phyloP scores from a whole-genome alignment of 2,888 invertebrate species.

The Hypomecis atomaria region DNA sequence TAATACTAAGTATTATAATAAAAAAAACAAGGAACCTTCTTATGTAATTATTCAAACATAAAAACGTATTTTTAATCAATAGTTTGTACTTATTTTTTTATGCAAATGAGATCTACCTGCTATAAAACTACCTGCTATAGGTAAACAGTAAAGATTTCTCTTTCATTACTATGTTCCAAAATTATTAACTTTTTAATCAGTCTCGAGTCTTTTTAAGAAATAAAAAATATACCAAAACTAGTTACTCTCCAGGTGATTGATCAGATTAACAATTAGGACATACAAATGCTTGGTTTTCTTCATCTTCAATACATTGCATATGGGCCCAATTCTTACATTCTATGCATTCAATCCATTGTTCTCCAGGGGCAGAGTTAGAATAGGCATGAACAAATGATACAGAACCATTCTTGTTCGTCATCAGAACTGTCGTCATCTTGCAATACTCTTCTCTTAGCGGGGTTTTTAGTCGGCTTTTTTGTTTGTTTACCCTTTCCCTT shows the following conservation, averaged over 20 bases:
- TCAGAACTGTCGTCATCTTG: constrained; percentile 1
- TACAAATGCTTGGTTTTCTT: not conserved
- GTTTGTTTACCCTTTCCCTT: not conserved
- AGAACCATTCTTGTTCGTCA: constrained; percentile 16
- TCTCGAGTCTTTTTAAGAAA: constrained; percentile 6
- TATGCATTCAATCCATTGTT: constrained; percentile 39
- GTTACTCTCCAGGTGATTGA: constrained; percentile 20
- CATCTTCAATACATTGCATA: constrained; percentile 16
- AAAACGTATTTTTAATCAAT: too few species aligned
- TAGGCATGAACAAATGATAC: not conserved
- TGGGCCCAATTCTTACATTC: constrained; percentile 35
- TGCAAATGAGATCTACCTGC: too few species aligned
- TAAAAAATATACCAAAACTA: constrained; percentile 13
- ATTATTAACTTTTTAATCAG: too few species aligned
- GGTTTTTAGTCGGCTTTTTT: not conserved
- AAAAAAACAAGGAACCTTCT: too few species aligned
- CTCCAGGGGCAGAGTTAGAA: constrained; percentile 16
- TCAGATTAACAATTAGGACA: constrained; percentile 6
- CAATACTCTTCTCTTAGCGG: constrained; percentile 1
- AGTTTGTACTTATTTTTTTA: too few species aligned
- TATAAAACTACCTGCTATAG: too few species aligned
- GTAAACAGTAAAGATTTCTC: too few species aligned
- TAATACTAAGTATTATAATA: too few species aligned
- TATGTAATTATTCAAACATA: too few species aligned
- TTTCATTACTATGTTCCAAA: too few species aligned